phyloP scores from a whole-genome alignment of 1,140 invertebrate species.

The Drosophila triauraria region DNA sequence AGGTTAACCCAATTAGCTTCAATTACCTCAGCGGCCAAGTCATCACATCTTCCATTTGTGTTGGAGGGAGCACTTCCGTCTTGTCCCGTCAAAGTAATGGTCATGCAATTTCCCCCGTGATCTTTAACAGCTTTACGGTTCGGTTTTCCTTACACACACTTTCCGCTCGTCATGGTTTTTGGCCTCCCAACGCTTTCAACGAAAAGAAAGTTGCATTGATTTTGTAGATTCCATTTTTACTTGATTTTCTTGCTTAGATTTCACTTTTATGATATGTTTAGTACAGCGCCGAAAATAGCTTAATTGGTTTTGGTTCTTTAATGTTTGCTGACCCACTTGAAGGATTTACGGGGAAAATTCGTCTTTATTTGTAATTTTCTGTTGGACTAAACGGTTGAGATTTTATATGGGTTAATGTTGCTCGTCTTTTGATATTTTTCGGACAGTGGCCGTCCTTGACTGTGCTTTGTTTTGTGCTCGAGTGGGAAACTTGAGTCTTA shows the following conservation, averaged over 20 bases:
- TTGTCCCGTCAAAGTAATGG: slow-evolving; percentile 3
- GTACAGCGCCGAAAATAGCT: slow-evolving; percentile 18
- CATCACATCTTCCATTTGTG: slow-evolving; percentile 39
- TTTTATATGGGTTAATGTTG: neutral
- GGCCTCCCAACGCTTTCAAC: slow-evolving; percentile 35
- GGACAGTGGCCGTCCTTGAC: slow-evolving; percentile 18
- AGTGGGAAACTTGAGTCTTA: slow-evolving; percentile 7
- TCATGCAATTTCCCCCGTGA: slow-evolving; percentile 42
- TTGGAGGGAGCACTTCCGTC: slow-evolving; percentile 32
- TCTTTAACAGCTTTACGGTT: slow-evolving; percentile 29
- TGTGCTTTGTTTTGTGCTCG: neutral
- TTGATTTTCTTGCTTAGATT: slow-evolving; percentile 39
- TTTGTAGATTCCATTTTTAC: slow-evolving; percentile 38
- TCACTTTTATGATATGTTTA: slow-evolving; percentile 45
- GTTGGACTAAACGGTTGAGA: neutral
- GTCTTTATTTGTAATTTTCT: neutral
- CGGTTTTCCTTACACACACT: neutral
- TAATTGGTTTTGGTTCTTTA: slow-evolving; percentile 28
- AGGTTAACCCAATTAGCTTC: slow-evolving; percentile 80
- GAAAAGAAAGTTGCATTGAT: slow-evolving; percentile 61
- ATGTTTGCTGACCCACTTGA: neutral
- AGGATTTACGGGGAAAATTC: neutral
- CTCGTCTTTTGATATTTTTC: slow-evolving; percentile 10
- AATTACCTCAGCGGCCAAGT: slow-evolving; percentile 47
- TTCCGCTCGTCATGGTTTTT: slow-evolving; percentile 41